phyloP scores from a whole-genome alignment of 2,113 vertebrate species.

The Enhydra lutris region DNA sequence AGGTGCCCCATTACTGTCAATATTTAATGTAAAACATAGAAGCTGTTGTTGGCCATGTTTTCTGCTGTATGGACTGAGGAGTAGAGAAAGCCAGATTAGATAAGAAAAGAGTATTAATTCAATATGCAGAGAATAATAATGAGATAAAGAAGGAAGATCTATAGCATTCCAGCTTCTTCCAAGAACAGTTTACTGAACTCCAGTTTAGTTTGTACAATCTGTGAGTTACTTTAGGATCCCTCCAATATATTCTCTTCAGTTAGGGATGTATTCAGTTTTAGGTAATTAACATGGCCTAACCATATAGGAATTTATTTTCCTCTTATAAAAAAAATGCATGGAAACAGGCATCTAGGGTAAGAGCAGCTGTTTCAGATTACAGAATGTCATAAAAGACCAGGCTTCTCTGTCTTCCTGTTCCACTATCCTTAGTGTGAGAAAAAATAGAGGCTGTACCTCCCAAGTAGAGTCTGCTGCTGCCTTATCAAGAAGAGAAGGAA shows the following conservation, averaged over 20 bases:
- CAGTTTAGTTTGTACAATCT: background rate
- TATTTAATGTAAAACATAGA: background rate
- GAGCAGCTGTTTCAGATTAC: background rate
- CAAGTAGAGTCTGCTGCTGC: background rate
- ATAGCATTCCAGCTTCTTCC: background rate
- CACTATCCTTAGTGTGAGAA: background rate
- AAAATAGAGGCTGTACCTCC: background rate
- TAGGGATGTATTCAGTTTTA: background rate
- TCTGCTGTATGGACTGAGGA: background rate
- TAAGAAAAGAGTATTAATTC: slow-evolving; percentile 11
- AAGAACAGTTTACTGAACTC: background rate
- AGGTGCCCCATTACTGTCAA: background rate
- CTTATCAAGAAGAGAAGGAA: background rate
- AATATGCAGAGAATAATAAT: background rate
- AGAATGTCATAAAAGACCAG: background rate
- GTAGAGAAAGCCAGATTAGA: background rate
- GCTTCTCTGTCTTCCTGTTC: background rate
- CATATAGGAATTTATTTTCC: background rate
- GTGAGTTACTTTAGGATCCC: background rate
- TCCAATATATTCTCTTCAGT: background rate
- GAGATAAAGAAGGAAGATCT: background rate
- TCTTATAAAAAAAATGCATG: background rate
- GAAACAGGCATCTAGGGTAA: background rate
- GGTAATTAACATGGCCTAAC: background rate
- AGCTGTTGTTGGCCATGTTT: background rate